Evolutionary conservation across 1,140 invertebrate species (phyloP), one percentile per base, ranked within the genome.

Genomic region (Plutomurus gul): DNA sequence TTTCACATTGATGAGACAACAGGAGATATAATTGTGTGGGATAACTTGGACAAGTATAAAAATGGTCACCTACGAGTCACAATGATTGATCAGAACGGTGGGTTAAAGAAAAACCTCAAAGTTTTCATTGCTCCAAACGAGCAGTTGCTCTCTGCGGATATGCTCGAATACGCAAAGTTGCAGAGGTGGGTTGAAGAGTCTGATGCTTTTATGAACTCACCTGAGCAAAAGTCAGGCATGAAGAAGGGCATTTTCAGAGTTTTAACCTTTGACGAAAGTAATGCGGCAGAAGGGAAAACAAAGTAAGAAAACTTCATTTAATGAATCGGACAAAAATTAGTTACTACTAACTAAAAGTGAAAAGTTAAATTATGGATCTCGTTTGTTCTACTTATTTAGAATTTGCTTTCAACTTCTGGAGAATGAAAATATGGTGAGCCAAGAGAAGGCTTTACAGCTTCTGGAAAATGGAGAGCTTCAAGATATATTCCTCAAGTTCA

Each of bases 331-430:
- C 0, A 56, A 11, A 65, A n/a, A 75, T 51, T 49, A 37, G n/a
- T 13, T 20, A 20, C 39, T 51, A 49, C 25, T 36, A 10, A 46
- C 30, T 36, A 18, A 18, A 5, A 30, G 30, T 3, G 10, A n/a
- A 51, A 25, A 4, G 4, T 47, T 13, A 47, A 6, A 46, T 22
- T 43, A 11, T 22, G 3, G 20, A 30, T 76, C 51, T 16, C 71
- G 16, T 8, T 56, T 73, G 8, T 73, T 46, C n/a, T 27, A 27
- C 30, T 76, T 77, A 46, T 47, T n/a, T 39, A 83, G 82, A 39
- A 72, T 83, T 20, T 83, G 82, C 60, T 83, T 83, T 56, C 82
- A 83, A 39, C 60, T 83, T 4, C 47, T 83, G n/a, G 82, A 83
- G 70, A 83, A 83, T 56, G 82, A 83, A 74, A 83, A 83, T 70